Evolutionary conservation across 2,113 vertebrate species (phyloP).

Genomic region (Henicopernis longicauda): DNA sequence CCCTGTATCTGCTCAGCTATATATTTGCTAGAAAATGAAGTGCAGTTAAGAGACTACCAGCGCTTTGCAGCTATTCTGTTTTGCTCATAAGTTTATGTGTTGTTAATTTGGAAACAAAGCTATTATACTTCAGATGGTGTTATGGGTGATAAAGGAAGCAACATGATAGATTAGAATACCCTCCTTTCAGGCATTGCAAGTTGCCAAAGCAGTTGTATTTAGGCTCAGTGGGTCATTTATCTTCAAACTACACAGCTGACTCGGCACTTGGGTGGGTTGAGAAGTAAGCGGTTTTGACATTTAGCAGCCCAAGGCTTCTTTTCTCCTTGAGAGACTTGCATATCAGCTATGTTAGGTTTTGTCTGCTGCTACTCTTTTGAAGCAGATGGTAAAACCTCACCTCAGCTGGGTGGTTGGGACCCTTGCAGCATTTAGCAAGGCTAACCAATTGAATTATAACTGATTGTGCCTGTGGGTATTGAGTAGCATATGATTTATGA

Average conservation of each 20-base stretch:
- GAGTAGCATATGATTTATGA: not conserved
- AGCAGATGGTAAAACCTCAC: constrained; percentile 62
- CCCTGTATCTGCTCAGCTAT: not conserved
- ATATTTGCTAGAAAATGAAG: not conserved
- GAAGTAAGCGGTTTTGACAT: constrained; percentile 52
- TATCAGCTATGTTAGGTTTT: constrained; percentile 19
- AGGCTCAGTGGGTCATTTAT: constrained; percentile 20
- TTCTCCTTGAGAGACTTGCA: constrained; percentile 63
- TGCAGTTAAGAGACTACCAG: not conserved
- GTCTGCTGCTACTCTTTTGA: constrained; percentile 28
- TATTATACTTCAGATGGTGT: not conserved
- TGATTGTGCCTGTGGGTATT: not conserved
- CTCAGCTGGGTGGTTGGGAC: constrained; percentile 32
- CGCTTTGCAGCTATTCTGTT: not conserved
- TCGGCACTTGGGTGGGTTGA: constrained; percentile 22
- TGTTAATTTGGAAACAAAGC: constrained; percentile 42
- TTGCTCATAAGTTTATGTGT: not conserved
- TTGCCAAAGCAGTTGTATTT: not conserved
- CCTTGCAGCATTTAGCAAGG: constrained; percentile 41
- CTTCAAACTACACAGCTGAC: constrained; percentile 46
- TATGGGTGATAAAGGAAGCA: not conserved
- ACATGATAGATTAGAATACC: not conserved
- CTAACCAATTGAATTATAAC: constrained; percentile 43
- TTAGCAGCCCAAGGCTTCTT: constrained; percentile 52
- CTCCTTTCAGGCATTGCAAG: not conserved